Evolutionary conservation across 1,140 invertebrate species (phyloP).

Genomic region (Octopus sinensis): DNA sequence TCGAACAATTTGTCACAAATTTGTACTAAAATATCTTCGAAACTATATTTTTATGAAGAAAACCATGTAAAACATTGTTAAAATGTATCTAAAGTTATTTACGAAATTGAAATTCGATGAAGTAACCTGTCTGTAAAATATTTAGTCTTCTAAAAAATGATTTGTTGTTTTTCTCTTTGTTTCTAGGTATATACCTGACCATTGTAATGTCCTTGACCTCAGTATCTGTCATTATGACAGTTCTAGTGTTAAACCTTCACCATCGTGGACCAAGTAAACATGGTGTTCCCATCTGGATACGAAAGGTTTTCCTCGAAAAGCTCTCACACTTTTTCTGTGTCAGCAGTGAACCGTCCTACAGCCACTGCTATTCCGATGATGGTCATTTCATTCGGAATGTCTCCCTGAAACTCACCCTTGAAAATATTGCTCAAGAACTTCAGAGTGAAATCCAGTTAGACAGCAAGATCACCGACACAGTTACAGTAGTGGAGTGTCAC

Average conservation of each 20-base stretch:
- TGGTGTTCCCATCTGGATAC: slow-evolving; percentile 46
- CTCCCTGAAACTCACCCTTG: slow-evolving; percentile 46
- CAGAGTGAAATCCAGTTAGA: slow-evolving; percentile 44
- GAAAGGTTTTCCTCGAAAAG: slow-evolving; percentile 39
- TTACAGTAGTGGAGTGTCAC: slow-evolving; percentile 14
- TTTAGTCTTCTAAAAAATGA: not conserved
- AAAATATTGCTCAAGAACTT: slow-evolving; percentile 49
- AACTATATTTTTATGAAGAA: no score
- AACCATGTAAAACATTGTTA: no score
- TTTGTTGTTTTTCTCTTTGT: slow-evolving; percentile 15
- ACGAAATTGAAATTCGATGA: no score
- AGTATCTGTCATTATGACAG: slow-evolving; percentile 56
- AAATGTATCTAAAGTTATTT: no score
- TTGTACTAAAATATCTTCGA: no score
- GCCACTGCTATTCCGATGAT: slow-evolving; percentile 24
- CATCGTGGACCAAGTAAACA: slow-evolving; percentile 47
- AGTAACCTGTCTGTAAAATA: no score
- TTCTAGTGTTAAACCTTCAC: slow-evolving; percentile 55
- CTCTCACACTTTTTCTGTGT: slow-evolving; percentile 27
- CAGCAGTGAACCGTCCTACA: slow-evolving; percentile 14
- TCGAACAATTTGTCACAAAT: no score
- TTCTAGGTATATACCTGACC: slow-evolving; percentile 56
- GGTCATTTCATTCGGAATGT: slow-evolving; percentile 35
- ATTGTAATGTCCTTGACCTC: slow-evolving; percentile 57
- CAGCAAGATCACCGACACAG: slow-evolving; percentile 23